phyloP scores from a whole-genome alignment of 2,113 vertebrate genomes.

The Phalacrocorax aristotelis region DNA sequence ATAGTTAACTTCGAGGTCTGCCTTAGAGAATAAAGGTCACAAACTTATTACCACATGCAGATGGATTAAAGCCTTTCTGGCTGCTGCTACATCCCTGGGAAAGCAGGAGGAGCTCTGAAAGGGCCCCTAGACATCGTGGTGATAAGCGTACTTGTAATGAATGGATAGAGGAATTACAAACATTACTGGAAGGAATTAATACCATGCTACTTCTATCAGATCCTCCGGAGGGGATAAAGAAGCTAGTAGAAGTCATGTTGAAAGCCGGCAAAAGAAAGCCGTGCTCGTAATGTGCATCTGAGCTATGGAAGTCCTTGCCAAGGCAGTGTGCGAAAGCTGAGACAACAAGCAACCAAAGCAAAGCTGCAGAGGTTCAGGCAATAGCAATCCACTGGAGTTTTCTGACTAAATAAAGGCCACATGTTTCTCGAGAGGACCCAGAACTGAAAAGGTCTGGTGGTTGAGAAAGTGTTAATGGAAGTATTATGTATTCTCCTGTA shows the following conservation, averaged over 20 bases:
- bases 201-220: neutral
- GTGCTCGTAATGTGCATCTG: neutral
- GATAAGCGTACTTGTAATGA: neutral
- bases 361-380: neutral
- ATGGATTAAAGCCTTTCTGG: neutral
- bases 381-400: neutral
- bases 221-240: neutral
- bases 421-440: neutral
- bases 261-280: neutral
- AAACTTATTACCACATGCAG: neutral
- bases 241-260: neutral
- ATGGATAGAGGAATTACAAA: neutral
- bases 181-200: neutral
- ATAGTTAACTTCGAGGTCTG: neutral
- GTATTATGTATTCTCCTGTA: neutral
- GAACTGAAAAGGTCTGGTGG: neutral
- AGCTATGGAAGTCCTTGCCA: neutral
- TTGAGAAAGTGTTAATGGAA: neutral
- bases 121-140: neutral
- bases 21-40: neutral
- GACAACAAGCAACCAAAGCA: neutral
- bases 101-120: neutral
- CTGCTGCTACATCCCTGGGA: neutral
- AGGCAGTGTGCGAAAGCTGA: neutral
- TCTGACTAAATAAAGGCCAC: neutral